A percentile compares a stretch with the other conserved stretches of the same genome.
Conservation (phyloP, 1,140 invertebrate species). For the Euura lappo region DNA sequence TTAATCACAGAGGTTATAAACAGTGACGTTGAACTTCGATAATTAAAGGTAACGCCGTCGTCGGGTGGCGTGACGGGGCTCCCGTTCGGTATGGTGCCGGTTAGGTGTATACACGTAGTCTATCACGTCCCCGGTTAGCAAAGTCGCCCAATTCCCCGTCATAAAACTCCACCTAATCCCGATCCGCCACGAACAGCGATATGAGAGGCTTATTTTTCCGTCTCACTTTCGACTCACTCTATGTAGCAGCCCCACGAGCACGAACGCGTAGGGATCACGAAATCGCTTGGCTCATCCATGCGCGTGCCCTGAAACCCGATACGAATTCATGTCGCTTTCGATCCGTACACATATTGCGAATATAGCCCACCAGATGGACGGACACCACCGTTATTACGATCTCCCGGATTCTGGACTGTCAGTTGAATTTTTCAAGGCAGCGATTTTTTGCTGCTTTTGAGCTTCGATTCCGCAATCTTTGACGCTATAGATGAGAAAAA, state of each 20-base stretch:
- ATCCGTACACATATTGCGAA: background rate
- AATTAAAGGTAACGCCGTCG: background rate
- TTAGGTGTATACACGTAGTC: background rate
- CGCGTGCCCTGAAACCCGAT: background rate
- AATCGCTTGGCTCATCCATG: background rate
- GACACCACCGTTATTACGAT: background rate
- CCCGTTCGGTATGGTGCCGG: background rate
- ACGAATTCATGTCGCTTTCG: background rate
- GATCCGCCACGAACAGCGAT: background rate
- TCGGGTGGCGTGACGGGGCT: background rate
- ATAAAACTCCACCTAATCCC: background rate
- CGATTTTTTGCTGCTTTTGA: too few relatives aligned
- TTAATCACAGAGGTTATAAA: too few relatives aligned
- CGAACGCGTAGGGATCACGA: background rate
- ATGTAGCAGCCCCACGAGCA: too few relatives aligned
- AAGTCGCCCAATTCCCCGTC: background rate
- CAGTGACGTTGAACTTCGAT: background rate
- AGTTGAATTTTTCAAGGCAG: too few relatives aligned
- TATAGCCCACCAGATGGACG: background rate
- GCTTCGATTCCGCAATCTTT: too few relatives aligned
- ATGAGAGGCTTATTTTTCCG: background rate
- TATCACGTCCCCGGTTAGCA: background rate
- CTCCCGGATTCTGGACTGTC: background rate
- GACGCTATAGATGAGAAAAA: too few relatives aligned
- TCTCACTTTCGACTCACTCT: too few relatives aligned